Evolutionary conservation across 2,888 invertebrate species (phyloP).

Genomic region (Andrena trimmerana): DNA sequence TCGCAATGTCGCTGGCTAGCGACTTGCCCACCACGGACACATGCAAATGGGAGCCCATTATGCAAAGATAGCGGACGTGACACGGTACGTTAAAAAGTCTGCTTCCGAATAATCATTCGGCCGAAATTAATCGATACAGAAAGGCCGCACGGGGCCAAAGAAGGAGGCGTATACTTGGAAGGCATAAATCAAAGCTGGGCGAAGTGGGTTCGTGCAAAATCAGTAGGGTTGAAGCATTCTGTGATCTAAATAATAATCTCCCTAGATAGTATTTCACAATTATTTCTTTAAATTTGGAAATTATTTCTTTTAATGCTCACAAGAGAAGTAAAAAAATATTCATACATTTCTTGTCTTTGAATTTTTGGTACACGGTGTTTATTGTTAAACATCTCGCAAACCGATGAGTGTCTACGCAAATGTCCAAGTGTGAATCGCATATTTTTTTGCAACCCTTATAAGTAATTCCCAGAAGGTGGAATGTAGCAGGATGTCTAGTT

Average conservation of each 20-base stretch:
- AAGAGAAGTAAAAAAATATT: too few relatives aligned
- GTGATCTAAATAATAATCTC: too few relatives aligned
- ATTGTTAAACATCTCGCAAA: too few relatives aligned
- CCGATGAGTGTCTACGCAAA: too few relatives aligned
- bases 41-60: conserved; percentile 67
- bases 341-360: not conserved
- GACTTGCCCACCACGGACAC: conserved; percentile 31
- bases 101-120: conserved; percentile 57
- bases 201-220: too few relatives aligned
- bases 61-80: conserved; percentile 64
- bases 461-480: not conserved
- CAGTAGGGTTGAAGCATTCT: too few relatives aligned
- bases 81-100: conserved; percentile 66
- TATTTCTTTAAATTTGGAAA: too few relatives aligned
- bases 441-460: not conserved
- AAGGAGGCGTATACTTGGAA: conserved; percentile 21
- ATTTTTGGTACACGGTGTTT: not conserved
- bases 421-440: too few relatives aligned
- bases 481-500: not conserved
- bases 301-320: too few relatives aligned
- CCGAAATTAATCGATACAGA: conserved; percentile 66
- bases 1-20: conserved; percentile 26
- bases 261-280: too few relatives aligned
- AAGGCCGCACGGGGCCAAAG: conserved; percentile 1
- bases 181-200: conserved; percentile 38